Percentiles rank a stretch among this genome's conserved stretches.
Evolutionary conservation across 2,888 invertebrate genomes (phyloP).

Genomic region (Desoria tigrina): DNA sequence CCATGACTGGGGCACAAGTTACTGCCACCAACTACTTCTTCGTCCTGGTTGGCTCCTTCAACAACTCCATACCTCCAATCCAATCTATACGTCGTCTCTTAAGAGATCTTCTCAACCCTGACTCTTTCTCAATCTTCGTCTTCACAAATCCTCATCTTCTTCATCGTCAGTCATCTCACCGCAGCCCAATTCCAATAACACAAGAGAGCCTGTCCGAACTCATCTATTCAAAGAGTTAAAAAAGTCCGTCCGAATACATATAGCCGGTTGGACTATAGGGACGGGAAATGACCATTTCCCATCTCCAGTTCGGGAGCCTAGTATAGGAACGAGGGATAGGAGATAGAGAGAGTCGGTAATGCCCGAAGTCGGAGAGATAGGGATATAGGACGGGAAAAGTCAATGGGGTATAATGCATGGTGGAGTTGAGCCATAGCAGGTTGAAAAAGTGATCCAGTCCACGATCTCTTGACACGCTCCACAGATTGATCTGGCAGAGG

Average conservation of each 20-base stretch:
- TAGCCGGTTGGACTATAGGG: too few relatives aligned
- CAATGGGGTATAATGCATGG: slow-evolving; percentile 18
- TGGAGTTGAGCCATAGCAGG: slow-evolving; percentile 43
- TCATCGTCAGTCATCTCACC: slow-evolving; percentile 1
- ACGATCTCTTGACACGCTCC: slow-evolving; percentile 54
- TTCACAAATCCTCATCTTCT: slow-evolving; percentile 18
- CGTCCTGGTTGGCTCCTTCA: slow-evolving; percentile 46
- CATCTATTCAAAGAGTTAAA: neutral
- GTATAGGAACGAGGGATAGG: neutral
- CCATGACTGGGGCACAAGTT: slow-evolving; percentile 46
- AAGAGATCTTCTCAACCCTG: slow-evolving; percentile 3
- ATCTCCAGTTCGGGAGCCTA: neutral
- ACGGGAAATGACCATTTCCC: neutral
- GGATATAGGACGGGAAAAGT: neutral
- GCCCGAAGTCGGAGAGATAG: neutral
- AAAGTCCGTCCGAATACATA: too few relatives aligned
- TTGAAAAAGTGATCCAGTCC: slow-evolving; percentile 43
- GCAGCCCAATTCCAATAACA: neutral
- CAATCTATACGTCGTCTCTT: slow-evolving; percentile 12
- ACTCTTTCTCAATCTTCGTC: slow-evolving; percentile 11
- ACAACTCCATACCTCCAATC: slow-evolving; percentile 24
- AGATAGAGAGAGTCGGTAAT: neutral
- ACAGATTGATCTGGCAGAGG: slow-evolving; percentile 54
- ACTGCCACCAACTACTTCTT: slow-evolving; percentile 46
- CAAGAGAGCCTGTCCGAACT: neutral